Percentiles rank a stretch among this genome's conserved stretches.
Evolutionary conservation across 2,797 vertebrate species (phyloP).

Genomic region (Poliocrania exsul): DNA sequence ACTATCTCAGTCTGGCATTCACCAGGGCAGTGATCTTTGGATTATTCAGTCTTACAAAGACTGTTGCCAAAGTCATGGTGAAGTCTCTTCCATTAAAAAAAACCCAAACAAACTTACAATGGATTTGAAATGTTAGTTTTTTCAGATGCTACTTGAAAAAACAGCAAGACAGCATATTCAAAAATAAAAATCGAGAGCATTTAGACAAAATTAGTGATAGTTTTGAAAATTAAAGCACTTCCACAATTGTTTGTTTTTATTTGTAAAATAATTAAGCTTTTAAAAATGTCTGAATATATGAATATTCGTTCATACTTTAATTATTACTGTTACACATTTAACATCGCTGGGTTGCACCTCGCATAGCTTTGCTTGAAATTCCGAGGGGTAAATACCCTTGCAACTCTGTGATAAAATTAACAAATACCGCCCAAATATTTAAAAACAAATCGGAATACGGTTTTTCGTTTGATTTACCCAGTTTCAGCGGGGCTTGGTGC

Average conservation of each 20-base stretch:
- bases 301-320: background rate
- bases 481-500: background rate
- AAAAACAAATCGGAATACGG: background rate
- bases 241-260: background rate
- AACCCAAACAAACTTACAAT: background rate
- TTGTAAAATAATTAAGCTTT: background rate
- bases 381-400: background rate
- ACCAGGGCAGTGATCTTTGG: background rate
- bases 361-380: background rate
- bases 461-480: background rate
- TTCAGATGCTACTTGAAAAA: background rate
- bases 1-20: background rate
- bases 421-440: background rate
- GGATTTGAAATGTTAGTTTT: background rate
- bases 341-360: background rate
- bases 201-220: background rate
- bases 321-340: background rate
- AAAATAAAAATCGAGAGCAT: background rate
- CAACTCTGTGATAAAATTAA: background rate
- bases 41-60: background rate
- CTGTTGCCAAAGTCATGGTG: background rate
- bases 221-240: background rate
- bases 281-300: accelerated
- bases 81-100: background rate
- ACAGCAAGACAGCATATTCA: accelerated